phyloP scores from a whole-genome alignment of 64 coral and sea anemone species.

The Dendronephthya gigantea region DNA sequence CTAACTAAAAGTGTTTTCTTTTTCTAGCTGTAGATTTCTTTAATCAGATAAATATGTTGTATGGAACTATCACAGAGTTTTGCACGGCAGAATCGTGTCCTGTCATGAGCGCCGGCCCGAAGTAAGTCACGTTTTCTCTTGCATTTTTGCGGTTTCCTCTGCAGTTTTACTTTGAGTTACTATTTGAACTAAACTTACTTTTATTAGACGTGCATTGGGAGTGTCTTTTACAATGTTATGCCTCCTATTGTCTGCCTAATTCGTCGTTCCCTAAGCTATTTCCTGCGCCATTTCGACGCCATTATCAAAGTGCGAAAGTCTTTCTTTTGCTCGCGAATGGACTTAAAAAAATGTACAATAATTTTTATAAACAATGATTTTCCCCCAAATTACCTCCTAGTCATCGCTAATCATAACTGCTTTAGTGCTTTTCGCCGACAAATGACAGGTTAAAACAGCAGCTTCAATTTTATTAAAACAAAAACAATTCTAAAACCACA shows the following conservation, averaged over 20 bases:
- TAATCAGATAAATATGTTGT: constrained; percentile 99
- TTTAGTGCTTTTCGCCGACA: too few species aligned
- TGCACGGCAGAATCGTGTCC: constrained; percentile 77
- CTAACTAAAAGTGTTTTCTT: not conserved
- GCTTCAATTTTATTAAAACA: too few species aligned
- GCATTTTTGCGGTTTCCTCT: not conserved
- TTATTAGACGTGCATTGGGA: not conserved
- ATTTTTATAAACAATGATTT: too few species aligned
- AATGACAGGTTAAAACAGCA: too few species aligned
- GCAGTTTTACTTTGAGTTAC: not conserved
- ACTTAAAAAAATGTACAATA: too few species aligned
- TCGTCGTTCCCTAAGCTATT: not conserved
- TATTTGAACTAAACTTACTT: not conserved
- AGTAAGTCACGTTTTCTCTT: constrained; percentile 55
- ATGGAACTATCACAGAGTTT: constrained; percentile 97
- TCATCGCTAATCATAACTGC: too few species aligned
- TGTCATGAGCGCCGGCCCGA: constrained; percentile 95
- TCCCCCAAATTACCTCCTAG: too few species aligned
- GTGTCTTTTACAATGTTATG: not conserved
- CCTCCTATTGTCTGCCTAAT: not conserved
- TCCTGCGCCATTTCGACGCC: not conserved
- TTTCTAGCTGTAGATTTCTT: constrained; percentile 96
- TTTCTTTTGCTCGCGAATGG: not conserved
- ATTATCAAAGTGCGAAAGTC: not conserved
- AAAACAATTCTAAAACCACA: too few species aligned